Evolutionary conservation across 2,797 vertebrate species (phyloP), one percentile per base, ranked within the genome.

Genomic region (Pampus argenteus): DNA sequence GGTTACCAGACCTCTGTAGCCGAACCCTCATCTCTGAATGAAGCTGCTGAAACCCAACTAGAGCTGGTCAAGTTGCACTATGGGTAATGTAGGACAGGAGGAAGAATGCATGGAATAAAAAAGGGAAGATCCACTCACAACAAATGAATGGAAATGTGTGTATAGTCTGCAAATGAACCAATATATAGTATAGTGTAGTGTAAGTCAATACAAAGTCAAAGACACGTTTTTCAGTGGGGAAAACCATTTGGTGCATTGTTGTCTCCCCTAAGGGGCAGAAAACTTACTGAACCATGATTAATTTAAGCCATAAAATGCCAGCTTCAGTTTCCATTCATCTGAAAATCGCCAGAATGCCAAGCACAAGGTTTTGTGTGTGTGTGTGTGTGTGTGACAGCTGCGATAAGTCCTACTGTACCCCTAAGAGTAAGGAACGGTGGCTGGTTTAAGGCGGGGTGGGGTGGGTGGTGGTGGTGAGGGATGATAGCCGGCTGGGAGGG

Each of bases 251-350:
- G 23, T 4, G 5, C 4, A 6, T 18, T 56, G 26, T 58, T 0
- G 9, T 48, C 15, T 20, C 13, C 7, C 7, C 14, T 0, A 6
- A 20, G 8, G 20, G 25, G 54, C 28, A 63, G 22, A 5, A 31
- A 56, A 56, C 49, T 48, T 28, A 63, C 61, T 73, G 78, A 72
- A 68, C 26, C 57, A 38, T 60, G 28, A 68, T 78, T 71, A 76
- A 73, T 78, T 76, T 58, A 71, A 81, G 31, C 67, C 18, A 29
- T 48, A 34, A 83, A 66, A 63, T 59, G 26, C 54, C 65, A 81
- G 63, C 72, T 76, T 68, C 45, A 28, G 20, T 63, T 72, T 84
- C 38, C 34, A 69, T 45, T 79, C 38, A 56, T 45, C 29, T 38
- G n/a, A 72, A 79, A 82, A 70, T 74, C 60, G 3, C 55, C 42